These are phyloP conservation scores for Holothuria scabra DNA, from an alignment of 53 echinoderm and acorn worm species.

Conservation along the genomic window DNA sequence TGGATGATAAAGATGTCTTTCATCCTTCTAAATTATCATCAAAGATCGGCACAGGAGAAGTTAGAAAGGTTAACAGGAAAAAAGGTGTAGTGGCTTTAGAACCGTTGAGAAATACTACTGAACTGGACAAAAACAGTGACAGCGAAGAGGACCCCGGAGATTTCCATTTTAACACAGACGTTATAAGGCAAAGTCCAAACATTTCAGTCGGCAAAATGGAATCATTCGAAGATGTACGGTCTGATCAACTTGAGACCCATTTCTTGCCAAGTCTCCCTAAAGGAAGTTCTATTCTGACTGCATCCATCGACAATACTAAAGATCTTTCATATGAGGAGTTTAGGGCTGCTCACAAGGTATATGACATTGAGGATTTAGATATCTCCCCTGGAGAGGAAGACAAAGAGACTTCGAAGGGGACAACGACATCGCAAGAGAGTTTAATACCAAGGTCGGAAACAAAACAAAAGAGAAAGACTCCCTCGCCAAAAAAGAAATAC, in stretches of 20 bases:
- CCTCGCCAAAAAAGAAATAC: conserved; percentile 37
- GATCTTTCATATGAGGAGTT: conserved; percentile 22
- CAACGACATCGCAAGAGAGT: conserved; percentile 31
- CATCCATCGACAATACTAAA: neutral
- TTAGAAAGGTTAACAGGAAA: neutral
- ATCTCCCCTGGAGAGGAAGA: neutral
- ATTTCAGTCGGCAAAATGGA: neutral
- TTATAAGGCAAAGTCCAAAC: conserved; percentile 6
- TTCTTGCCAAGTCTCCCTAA: conserved; percentile 35
- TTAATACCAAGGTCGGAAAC: conserved; percentile 14
- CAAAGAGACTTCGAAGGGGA: neutral
- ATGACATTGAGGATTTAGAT: conserved; percentile 28
- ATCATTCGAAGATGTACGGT: neutral
- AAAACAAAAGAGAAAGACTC: conserved; percentile 2
- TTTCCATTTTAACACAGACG: conserved; percentile 23
- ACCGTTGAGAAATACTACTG: neutral
- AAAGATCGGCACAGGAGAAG: neutral
- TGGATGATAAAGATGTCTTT: neutral
- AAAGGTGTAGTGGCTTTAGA: neutral
- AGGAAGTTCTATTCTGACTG: conserved; percentile 15
- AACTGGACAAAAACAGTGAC: neutral
- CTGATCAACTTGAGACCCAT: neutral
- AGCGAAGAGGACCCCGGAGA: conserved; percentile 26
- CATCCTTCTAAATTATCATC: too few species aligned
- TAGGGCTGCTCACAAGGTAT: conserved; percentile 31